Evolutionary conservation across 2,888 invertebrate genomes (phyloP), one percentile per base, ranked within the genome.

Genomic region (Pimpla rufipes): DNA sequence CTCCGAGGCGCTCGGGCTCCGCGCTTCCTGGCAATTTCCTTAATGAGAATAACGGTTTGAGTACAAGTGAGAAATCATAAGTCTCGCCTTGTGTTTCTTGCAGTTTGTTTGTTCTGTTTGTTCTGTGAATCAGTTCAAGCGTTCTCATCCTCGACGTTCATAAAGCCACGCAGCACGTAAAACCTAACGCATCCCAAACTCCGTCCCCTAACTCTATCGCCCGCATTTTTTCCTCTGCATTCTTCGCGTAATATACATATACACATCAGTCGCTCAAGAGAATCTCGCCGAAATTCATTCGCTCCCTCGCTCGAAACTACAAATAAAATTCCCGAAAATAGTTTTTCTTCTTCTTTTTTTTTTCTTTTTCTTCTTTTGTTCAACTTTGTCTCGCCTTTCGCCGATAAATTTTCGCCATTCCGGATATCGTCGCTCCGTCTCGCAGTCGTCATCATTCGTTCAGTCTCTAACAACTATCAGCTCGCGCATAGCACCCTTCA

Each of bases 401-500:
- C 55, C 57, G 64, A 66, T 80, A 57, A 59, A n/a, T n/a, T 76
- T 79, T 77, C 71, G 55, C 70, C 47, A 45, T 64, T 62, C 70
- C 62, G 50, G 23, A 74, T 52, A 13, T 81, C 35, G 70, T 67
- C 79, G 70, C 64, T 88, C 85, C 79, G 79, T 87, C 83, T 86
- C 85, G 83, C 85, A 78, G 37, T 55, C 50, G 47, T 59, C 42
- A 74, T 68, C 80, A 80, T 78, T 80, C 52, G 16, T 87, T 88
- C 79, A 70, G 79, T 79, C 78, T 70, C 67, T 77, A 76, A 83
- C 83, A 78, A 79, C 66, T 73, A 83, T 79, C 83, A 77, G 87
- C 86, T 87, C 88, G 85, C 88, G 85, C 87, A 88, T 89, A 92
- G 90, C 91, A 92, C 91, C 91, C 88, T 88, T 90, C 87, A 90